Evolutionary conservation across 2,797 vertebrate species (phyloP), one percentile per base, ranked within the genome.

Genomic region (Sebastes steindachneri): DNA sequence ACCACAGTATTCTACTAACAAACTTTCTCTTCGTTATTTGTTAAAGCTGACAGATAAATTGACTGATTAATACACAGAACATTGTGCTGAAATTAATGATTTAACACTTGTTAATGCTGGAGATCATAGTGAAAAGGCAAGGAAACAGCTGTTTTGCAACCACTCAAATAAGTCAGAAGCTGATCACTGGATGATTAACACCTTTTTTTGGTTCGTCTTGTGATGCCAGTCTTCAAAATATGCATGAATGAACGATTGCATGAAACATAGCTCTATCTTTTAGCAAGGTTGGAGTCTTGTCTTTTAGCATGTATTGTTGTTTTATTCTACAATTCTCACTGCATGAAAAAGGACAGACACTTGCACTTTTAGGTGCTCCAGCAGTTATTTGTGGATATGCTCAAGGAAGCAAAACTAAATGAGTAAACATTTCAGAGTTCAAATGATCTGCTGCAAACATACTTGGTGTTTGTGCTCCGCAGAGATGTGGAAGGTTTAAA

Each of bases 91-190:
- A 75, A 69, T 71, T 1, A 72, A 60, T 26, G 4, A 82, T 73
- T 77, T 77, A 71, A 71, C 41, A 45, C 73, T 65, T 63, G 51
- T n/a, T 55, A 2, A 62, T 75, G 48, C 6, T 55, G 51, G 45
- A 68, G 19, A 72, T 55, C 31, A 55, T 14, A 33, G 28, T 23
- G 31, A 66, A 59, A 23, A 67, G 60, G 3, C n/a, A 59, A 21
- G 3, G 1, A 57, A 66, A 33, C 7, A 59, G 10, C 12, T 17
- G 58, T 59, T 69, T 19, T 35, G 41, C 12, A 62, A 60, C 4
- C 15, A 66, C 41, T 62, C 17, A 0, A 62, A 45, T 33, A 41
- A 28, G 3, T 33, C 12, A 62, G 2, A 57, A 66, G 21, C 14
- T 45, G 14, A 73, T 72, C 25, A 31, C 31, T 33, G 14, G 25